Base-by-base conservation (phyloP, 2,888 invertebrate genomes). In the Rosalia funebris region DNA sequence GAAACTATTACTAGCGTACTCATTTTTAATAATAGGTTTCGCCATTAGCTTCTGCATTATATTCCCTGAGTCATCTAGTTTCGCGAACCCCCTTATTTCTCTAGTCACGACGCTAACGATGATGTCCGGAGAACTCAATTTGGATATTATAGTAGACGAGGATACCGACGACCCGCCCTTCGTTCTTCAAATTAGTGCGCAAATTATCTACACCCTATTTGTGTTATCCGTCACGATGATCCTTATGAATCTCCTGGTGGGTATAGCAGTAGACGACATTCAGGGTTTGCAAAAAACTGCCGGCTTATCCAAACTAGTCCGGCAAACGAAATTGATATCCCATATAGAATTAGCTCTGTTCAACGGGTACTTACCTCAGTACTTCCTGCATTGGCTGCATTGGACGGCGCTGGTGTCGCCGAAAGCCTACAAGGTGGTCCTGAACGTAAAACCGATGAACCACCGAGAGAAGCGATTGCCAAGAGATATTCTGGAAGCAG, bases 31-130 rank as follows among this genome's bases (percentile, higher is more conserved):
- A 15, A 90, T 94, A 17, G 94, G 93, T 0, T 94, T 94, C 74
- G 92, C 93, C 0, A 90, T 93, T 57, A 92, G 92, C 77, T 94
- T 94, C 75, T 93, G 93, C 80, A 92, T 94, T 0, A 91, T 94
- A 75, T 94, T 93, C 78, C 93, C 93, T 0, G 89, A 90, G 64
- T 91, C 91, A 0, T 89, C 90, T 9, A 90, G 91, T 0, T 93
- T 93, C 75, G 89, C 91, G 10, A 92, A 92, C 80, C 93, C 93
- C 0, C 90, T 93, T 67, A 91, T 92, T 82, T 92, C 92, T 3
- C 87, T 93, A 62, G 91, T 93, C 58, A 91, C 92, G 1, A 91
- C 93, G 2, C 79, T 93, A 50, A 93, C 92, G 0, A 93, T 93
- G 93, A 93, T 93, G 92, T 93, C 92, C 4, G 93, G 93, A 0